Evolutionary conservation across 2,797 vertebrate genomes (phyloP).

Genomic region (Apogon hyalosoma): DNA sequence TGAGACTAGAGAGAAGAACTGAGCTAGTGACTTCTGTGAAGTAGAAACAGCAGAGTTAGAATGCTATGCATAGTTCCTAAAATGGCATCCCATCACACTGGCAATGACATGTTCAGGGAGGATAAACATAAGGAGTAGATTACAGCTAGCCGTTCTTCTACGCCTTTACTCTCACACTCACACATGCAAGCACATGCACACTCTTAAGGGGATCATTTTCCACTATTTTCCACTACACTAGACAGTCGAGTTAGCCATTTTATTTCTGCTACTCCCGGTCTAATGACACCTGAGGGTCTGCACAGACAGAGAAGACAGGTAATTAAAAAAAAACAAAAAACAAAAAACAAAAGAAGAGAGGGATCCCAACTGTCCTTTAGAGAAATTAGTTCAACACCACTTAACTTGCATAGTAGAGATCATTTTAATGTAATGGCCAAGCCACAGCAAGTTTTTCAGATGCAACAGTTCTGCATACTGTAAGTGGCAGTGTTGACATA

Average conservation of each 20-base stretch:
- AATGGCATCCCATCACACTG: slow-evolving; percentile 32
- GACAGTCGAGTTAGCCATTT: slow-evolving; percentile 51
- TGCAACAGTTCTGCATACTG: neutral
- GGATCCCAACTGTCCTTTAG: slow-evolving; percentile 25
- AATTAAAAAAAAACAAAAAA: slow-evolving; percentile 40
- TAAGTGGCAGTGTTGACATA: neutral
- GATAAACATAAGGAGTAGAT: slow-evolving; percentile 31
- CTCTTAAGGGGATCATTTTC: slow-evolving; percentile 50
- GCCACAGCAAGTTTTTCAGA: neutral
- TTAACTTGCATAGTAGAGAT: slow-evolving; percentile 19
- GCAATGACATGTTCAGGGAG: slow-evolving; percentile 21
- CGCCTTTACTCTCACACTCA: neutral
- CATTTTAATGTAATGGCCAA: slow-evolving; percentile 5
- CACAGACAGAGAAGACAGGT: slow-evolving; percentile 28
- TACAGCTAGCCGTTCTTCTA: slow-evolving; percentile 22
- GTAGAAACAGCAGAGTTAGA: slow-evolving; percentile 16
- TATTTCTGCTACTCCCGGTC: slow-evolving; percentile 44
- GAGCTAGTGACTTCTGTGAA: neutral
- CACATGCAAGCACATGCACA: slow-evolving; percentile 4
- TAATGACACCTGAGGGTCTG: slow-evolving; percentile 46
- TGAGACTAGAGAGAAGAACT: slow-evolving; percentile 1
- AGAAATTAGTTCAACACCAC: slow-evolving; percentile 36
- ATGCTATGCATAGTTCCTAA: slow-evolving; percentile 22
- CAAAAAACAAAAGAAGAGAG: slow-evolving; percentile 12
- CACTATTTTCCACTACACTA: slow-evolving; percentile 53